Percentiles rank a stretch among this genome's conserved stretches.
Evolutionary conservation across 2,113 vertebrate species (phyloP).

Genomic region (Madoqua kirkii): DNA sequence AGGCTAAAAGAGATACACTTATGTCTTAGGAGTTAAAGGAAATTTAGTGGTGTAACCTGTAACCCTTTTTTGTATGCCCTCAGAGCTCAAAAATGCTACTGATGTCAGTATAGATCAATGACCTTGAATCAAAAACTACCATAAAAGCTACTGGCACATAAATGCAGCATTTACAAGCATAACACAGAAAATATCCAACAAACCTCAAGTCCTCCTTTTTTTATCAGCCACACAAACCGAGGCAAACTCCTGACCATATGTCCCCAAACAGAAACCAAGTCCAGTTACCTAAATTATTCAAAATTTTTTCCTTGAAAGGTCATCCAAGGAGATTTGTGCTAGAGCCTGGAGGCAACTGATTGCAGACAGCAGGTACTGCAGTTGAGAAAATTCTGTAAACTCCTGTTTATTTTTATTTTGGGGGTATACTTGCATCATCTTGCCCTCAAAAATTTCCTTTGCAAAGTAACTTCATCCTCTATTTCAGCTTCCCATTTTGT

Average conservation of each 20-base stretch:
- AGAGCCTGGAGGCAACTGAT: background rate
- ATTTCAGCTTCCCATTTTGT: background rate
- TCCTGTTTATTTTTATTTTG: background rate
- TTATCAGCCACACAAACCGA: background rate
- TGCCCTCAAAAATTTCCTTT: background rate
- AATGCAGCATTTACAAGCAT: background rate
- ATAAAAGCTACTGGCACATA: background rate
- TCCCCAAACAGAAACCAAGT: background rate
- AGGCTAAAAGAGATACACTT: background rate
- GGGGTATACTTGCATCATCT: background rate
- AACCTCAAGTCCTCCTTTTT: background rate
- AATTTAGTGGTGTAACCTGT: background rate
- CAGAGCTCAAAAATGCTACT: background rate
- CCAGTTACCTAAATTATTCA: background rate
- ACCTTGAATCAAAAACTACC: slow-evolving; percentile 5
- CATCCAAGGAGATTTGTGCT: background rate
- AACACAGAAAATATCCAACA: background rate
- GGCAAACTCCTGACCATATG: background rate
- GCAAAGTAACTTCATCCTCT: background rate
- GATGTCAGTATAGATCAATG: slow-evolving; percentile 16
- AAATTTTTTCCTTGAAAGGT: background rate
- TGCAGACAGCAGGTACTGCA: background rate
- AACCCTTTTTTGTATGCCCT: background rate
- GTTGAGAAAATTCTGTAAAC: background rate
- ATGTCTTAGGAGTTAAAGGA: background rate